A percentile compares a stretch with the other conserved stretches of the same genome.
Conservation (phyloP, 1,140 invertebrate genomes). For the Polyergus mexicanus region DNA sequence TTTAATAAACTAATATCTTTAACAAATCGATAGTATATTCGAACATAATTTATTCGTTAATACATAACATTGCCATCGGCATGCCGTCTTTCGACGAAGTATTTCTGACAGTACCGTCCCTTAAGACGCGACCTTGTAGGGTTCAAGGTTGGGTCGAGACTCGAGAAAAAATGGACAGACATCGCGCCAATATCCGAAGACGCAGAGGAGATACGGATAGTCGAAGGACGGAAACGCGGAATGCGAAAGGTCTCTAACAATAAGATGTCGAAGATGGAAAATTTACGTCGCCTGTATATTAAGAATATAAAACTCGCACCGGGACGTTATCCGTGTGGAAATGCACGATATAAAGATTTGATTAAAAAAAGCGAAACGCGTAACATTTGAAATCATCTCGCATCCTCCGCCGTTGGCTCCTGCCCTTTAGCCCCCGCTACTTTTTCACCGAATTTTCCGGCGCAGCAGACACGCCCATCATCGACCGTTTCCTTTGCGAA, state of each 20-base stretch:
- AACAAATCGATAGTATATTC: not conserved
- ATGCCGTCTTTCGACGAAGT: conserved; percentile 25
- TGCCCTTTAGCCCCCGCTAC: conserved; percentile 38
- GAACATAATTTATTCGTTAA: conserved; percentile 15
- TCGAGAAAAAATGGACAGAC: conserved; percentile 35
- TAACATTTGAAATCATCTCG: conserved; percentile 45
- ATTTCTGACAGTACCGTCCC: not conserved
- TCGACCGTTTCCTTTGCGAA: conserved; percentile 73
- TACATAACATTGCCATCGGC: not conserved
- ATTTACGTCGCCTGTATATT: conserved; percentile 42
- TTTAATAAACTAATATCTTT: not conserved
- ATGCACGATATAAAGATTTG: conserved; percentile 21
- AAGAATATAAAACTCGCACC: conserved; percentile 30
- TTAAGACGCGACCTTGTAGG: conserved; percentile 16
- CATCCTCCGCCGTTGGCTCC: not conserved
- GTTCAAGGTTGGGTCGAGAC: conserved; percentile 50
- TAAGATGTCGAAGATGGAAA: conserved; percentile 22
- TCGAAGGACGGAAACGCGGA: conserved; percentile 25
- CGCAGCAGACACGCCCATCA: conserved; percentile 69
- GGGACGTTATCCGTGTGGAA: conserved; percentile 27
- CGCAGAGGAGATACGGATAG: conserved; percentile 6
- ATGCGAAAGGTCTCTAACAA: conserved; percentile 11
- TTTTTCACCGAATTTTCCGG: conserved; percentile 54
- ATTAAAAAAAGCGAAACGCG: conserved; percentile 50
- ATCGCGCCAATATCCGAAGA: conserved; percentile 52